A percentile compares a stretch with the other conserved stretches of the same genome.
These are phyloP conservation scores for Drosophila anomelani DNA, from an alignment of 2,888 invertebrate species.

Conservation along the genomic window DNA sequence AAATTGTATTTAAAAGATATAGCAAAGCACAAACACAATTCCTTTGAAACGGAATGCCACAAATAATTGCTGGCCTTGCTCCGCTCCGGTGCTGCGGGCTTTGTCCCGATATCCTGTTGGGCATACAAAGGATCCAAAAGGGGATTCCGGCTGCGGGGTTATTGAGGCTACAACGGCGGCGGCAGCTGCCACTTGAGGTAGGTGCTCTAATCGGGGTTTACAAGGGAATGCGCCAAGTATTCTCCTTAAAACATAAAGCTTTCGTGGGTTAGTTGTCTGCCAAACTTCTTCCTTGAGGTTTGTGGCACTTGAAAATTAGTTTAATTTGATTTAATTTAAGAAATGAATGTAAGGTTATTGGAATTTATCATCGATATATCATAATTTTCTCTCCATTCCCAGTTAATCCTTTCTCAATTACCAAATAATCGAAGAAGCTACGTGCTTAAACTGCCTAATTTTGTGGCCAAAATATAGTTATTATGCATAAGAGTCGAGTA, in stretches of 20 bases:
- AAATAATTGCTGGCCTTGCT: slow-evolving; percentile 66
- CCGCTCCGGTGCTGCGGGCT: slow-evolving; percentile 21
- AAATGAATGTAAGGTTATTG: too few relatives aligned
- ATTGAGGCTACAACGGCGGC: background rate
- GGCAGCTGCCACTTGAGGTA: slow-evolving; percentile 46
- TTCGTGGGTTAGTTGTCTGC: background rate
- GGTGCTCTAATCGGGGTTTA: slow-evolving; percentile 67
- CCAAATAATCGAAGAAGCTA: slow-evolving; percentile 13
- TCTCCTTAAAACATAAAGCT: slow-evolving; percentile 1
- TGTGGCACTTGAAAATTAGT: too few relatives aligned
- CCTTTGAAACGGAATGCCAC: slow-evolving; percentile 62
- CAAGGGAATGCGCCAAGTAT: background rate
- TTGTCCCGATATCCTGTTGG: slow-evolving; percentile 34
- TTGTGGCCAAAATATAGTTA: slow-evolving; percentile 28
- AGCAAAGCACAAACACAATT: slow-evolving; percentile 59
- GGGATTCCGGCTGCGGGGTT: background rate
- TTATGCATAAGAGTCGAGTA: slow-evolving; percentile 37
- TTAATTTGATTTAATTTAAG: too few relatives aligned
- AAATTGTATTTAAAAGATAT: slow-evolving; percentile 77
- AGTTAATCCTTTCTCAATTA: slow-evolving; percentile 17
- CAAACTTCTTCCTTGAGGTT: background rate
- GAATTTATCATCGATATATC: background rate
- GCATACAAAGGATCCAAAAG: slow-evolving; percentile 8
- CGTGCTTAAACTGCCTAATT: slow-evolving; percentile 57
- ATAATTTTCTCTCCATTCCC: background rate